Base-by-base conservation (phyloP, 2,797 vertebrate genomes). In the Rhyacichthys aspro region DNA sequence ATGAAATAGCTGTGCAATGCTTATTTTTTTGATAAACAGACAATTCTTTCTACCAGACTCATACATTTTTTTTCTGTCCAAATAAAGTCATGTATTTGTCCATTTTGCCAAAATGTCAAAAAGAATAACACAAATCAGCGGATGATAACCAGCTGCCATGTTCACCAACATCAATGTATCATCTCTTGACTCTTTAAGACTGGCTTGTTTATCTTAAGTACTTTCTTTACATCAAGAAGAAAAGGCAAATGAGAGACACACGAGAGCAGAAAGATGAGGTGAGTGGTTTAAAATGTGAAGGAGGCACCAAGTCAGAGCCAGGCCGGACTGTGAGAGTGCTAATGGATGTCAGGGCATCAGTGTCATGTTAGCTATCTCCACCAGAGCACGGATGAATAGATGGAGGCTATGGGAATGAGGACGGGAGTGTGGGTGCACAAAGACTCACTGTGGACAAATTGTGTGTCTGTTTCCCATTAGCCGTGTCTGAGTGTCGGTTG, bases 331-430 rank as follows among this genome's bases (percentile, higher is more conserved):
- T 47, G 63, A 69, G 61, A 76, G 74, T 55, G 64, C 76, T 90
- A 89, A 91, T 90, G 88, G 88, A 88, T 78, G 79, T 11, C 67
- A 63, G 87, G 86, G 86, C 86, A 86, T 87, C 86, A 72, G 85
- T 88, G 87, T 91, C 88, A 88, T 85, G 78, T 85, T 83, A 79
- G 86, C 81, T 85, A 74, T 86, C 81, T 78, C 66, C 38, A 70
- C 67, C 65, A 48, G 63, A 72, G 67, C 50, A 2, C 48, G 69
- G 69, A 80, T 34, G 54, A 56, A 43, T 79, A 63, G 76, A 84
- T 80, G 72, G 68, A 83, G 62, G 79, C 84, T 81, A 76, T 79
- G 73, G 74, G 82, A 79, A 81, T 69, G 72, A 78, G 68, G 63
- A 64, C 70, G 62, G 67, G 59, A 83, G 72, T 59, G 76, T 66